Base-by-base conservation (phyloP, 2,888 invertebrate species). In the Orthonevra nobilis region DNA sequence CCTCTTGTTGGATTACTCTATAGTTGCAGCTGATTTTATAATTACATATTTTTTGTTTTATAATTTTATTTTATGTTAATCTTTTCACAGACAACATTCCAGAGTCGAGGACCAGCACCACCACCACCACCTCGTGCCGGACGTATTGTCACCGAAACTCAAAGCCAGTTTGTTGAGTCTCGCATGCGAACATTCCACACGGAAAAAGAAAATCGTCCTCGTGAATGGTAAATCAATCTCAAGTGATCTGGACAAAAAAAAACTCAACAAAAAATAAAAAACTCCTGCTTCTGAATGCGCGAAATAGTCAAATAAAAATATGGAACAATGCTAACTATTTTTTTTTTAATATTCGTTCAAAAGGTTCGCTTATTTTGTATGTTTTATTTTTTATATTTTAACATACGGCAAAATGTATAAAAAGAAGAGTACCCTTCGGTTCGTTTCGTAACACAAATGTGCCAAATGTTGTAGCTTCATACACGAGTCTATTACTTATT, bases 101-200 rank as follows among this genome's bases (percentile, higher is more conserved):
- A 86, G 77, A 83, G 83, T 32, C 81, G 85, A 46, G 81, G 83
- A 56, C 84, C 83, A 60, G 83, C 83, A 15, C 85, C 86, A 10
- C 83, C 84, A 34, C 83, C 83, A 34, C 85, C 86, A 68, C 83
- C 85, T 14, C 83, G 84, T 36, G 83, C 85, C 2, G 86, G 87
- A 17, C 86, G 86, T 17, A 83, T 87, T 30, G 84, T 88, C 26
- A 84, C 87, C 26, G 86, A 89, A 82, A 84, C 87, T 6, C 87
- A 88, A 82, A 86, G 85, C 60, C 85, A 89, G 82, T 89, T 87
- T 60, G 85, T 86, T 56, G 88, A 88, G 79, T 72, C 77, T 2
- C 85, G 84, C 46, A 83, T 84, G 40, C 84, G 84, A 46, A 82
- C 85, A 6, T 86, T 84, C 72, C 86, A 84, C 17, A 83, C 83